Base-by-base conservation (phyloP, 2,113 vertebrate species). In the Microcebus murinus region DNA sequence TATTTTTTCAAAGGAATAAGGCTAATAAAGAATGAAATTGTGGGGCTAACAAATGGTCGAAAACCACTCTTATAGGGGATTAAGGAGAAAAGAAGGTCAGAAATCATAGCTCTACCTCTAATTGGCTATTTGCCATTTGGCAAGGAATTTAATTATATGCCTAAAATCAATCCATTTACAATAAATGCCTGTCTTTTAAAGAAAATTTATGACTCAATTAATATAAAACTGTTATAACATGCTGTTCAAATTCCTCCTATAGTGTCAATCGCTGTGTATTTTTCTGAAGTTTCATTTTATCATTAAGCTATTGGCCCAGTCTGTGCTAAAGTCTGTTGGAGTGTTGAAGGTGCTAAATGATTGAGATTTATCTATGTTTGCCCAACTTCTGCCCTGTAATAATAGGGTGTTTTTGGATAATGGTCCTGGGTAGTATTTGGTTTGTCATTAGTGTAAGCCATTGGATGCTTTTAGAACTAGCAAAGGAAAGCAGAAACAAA, bases 201-300 rank as follows among this genome's bases (percentile, higher is more conserved):
- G 86, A 89, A 95, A 96, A 96, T 96, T 86, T 95, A 96, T 96
- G 94, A 93, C 93, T 93, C 73, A 86, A 71, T 95, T 80, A 97
- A 83, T 91, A 85, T 74, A 91, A 96, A 70, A 91, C 48, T 73
- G 4, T 70, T 86, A 70, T 45, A 45, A 96, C 13, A 59, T 82
- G 48, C 79, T 90, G 81, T 61, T 74, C 68, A 97, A 91, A 89
- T 57, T 93, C 63, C 7, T 93, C 45, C 45, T 39, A 15, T 59
- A 61, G 63, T 89, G 42, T 74, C 59, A 76, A 79, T 25, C 55
- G 15, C 76, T 87, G 55, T 77, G 70, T 81, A 59, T 65, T 96
- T 45, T 95, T 59, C 34, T 84, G 27, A 92, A 82, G 4, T 84
- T 93, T 70, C 74, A 55, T 91, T 87, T 86, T 61, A 71, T 84